Conservation (phyloP, 2,113 vertebrate genomes). For the Amia ocellicauda region DNA sequence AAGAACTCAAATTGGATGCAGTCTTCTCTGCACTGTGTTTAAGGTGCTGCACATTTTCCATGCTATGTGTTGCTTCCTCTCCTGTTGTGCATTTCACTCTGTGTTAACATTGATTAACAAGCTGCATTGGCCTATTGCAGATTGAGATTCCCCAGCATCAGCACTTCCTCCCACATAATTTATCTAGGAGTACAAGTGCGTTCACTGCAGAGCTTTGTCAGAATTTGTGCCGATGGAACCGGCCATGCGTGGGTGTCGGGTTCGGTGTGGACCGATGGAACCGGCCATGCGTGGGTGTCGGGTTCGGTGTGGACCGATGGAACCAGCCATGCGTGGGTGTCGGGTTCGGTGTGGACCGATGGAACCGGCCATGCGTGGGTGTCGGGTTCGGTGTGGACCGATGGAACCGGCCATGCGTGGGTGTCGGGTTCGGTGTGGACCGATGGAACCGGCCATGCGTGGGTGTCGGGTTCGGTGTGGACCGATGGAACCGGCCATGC, state of each 20-base stretch:
- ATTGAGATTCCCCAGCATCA: neutral
- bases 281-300: neutral
- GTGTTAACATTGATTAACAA: slow-evolving; percentile 5
- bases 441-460: neutral
- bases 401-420: neutral
- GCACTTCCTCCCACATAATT: neutral
- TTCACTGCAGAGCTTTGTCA: neutral
- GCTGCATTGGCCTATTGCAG: neutral
- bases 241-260: neutral
- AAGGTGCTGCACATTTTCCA: neutral
- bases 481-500: too few relatives aligned
- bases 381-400: neutral
- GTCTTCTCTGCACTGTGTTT: too few relatives aligned
- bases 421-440: neutral
- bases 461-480: neutral
- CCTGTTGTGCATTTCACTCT: neutral
- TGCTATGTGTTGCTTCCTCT: neutral
- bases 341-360: neutral
- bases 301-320: neutral
- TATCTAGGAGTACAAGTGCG: slow-evolving; percentile 2
- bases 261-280: neutral
- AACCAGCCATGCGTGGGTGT: too few relatives aligned
- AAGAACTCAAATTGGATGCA: too few relatives aligned
- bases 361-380: neutral
- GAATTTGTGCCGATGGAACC: slow-evolving; percentile 6